These are phyloP conservation scores for Protobothrops flavoviridis DNA, from an alignment of 2,113 vertebrate species.

Conservation along the genomic window DNA sequence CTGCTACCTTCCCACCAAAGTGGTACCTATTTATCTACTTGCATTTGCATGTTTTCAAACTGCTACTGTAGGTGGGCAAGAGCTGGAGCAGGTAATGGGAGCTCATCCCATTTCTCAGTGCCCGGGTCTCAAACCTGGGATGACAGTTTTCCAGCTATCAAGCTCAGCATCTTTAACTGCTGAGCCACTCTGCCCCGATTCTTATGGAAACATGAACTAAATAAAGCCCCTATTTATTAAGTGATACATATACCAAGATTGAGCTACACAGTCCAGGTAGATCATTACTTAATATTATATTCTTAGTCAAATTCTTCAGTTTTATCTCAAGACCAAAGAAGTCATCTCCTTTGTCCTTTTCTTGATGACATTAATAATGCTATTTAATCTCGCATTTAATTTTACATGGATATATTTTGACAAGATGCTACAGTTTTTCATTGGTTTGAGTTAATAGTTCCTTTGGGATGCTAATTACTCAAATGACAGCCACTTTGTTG, in stretches of 20 bases:
- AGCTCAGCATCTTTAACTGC: neutral
- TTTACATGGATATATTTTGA: constrained; percentile 56
- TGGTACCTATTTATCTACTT: neutral
- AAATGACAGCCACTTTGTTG: constrained; percentile 47
- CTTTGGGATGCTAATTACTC: constrained; percentile 52
- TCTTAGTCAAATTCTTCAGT: neutral
- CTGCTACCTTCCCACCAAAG: neutral
- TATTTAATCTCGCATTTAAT: constrained; percentile 23
- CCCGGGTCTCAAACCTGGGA: neutral
- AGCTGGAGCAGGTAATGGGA: neutral
- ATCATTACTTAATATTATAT: neutral
- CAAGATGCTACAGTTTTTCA: constrained; percentile 40
- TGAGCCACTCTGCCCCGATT: neutral
- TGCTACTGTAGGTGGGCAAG: neutral
- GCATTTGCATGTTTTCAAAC: neutral
- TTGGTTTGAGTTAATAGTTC: constrained; percentile 58
- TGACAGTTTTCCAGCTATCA: neutral
- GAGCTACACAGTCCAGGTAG: neutral
- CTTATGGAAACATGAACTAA: neutral
- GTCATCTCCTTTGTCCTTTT: neutral
- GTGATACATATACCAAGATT: neutral
- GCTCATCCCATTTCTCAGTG: neutral
- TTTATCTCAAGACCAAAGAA: neutral
- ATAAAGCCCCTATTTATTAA: neutral
- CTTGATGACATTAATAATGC: neutral